A percentile compares a stretch with the other conserved stretches of the same genome.
Evolutionary conservation across 1,140 invertebrate species (phyloP).

Genomic region (Acyrthosiphon pisum): DNA sequence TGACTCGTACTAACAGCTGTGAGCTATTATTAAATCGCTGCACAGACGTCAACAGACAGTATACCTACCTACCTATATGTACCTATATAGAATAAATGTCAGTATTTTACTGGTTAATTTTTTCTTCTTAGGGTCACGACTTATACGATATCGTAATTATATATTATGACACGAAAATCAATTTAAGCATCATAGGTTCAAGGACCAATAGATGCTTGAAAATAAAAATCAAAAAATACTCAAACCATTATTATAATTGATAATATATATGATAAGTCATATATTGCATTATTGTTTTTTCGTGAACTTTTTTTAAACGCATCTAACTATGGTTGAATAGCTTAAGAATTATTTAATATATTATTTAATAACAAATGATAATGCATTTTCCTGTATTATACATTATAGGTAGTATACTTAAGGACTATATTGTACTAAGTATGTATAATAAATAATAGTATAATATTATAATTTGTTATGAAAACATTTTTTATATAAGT

Average conservation of each 20-base stretch:
- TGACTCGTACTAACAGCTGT: neutral
- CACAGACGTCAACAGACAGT: neutral
- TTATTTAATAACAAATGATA: too few relatives aligned
- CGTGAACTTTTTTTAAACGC: neutral
- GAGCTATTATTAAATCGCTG: neutral
- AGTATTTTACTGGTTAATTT: neutral
- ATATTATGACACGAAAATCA: conserved; percentile 1
- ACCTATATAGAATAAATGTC: neutral
- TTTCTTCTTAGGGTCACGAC: conserved; percentile 4
- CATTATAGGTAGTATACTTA: too few relatives aligned
- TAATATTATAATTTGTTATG: too few relatives aligned
- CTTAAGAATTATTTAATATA: too few relatives aligned
- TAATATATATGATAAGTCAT: neutral
- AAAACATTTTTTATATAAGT: neutral
- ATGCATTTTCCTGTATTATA: too few relatives aligned
- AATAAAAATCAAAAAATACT: neutral
- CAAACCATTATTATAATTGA: neutral
- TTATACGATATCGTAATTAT: neutral
- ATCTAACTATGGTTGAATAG: neutral
- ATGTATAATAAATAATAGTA: too few relatives aligned
- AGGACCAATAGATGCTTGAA: neutral
- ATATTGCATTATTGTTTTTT: neutral
- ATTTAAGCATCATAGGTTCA: conserved; percentile 9
- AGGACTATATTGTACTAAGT: too few relatives aligned
- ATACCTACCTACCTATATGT: neutral